Evolutionary conservation across 1,140 invertebrate species (phyloP).

Genomic region (Zeugodacus cucurbitae): DNA sequence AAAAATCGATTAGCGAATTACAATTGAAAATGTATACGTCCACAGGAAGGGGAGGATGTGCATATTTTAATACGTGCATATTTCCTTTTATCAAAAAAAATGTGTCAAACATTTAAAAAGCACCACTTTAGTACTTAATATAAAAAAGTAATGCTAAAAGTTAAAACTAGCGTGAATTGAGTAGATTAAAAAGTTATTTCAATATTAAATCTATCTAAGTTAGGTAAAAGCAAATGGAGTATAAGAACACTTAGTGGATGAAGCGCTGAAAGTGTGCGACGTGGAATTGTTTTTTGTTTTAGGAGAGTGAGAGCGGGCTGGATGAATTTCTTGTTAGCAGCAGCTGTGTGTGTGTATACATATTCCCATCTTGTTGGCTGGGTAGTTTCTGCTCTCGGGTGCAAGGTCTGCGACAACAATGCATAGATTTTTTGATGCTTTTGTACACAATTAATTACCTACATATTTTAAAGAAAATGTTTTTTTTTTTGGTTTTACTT

Average conservation of each 20-base stretch:
- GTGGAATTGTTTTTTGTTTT: background rate
- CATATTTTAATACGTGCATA: background rate
- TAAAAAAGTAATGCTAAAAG: too few relatives aligned
- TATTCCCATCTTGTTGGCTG: background rate
- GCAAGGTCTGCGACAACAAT: background rate
- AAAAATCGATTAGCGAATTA: slow-evolving; percentile 3
- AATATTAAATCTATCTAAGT: background rate
- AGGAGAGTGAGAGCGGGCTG: background rate
- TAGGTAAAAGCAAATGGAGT: slow-evolving; percentile 1
- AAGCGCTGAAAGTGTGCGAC: background rate
- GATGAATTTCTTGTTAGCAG: background rate
- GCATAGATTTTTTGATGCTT: background rate
- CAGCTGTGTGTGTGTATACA: background rate
- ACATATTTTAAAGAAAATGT: background rate
- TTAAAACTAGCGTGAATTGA: too few relatives aligned
- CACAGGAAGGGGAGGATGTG: background rate
- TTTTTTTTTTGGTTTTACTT: background rate
- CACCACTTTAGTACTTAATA: too few relatives aligned
- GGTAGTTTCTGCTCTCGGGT: background rate
- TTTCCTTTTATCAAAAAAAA: background rate
- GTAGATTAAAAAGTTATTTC: background rate
- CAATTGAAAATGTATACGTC: slow-evolving; percentile 1
- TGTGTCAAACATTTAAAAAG: background rate
- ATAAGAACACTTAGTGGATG: background rate
- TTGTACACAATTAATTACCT: background rate